These are phyloP conservation scores for Fragariocoptes setiger DNA, from an alignment of 1,140 invertebrate species.

Conservation along the genomic window DNA sequence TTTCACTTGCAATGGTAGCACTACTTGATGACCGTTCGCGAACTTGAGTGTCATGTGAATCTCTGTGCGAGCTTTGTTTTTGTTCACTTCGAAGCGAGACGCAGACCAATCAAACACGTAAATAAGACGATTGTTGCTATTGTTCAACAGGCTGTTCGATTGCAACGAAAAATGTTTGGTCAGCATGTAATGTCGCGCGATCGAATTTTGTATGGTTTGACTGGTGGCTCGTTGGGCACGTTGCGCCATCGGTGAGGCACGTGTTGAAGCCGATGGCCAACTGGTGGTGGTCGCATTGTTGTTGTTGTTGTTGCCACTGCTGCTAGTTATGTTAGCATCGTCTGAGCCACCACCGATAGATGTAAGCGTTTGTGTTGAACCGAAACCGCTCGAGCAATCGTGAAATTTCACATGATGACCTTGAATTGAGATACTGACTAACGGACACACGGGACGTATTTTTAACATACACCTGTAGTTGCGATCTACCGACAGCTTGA, in stretches of 20 bases:
- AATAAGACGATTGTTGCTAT: constrained; percentile 11
- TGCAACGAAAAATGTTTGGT: neutral
- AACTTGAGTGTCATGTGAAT: constrained; percentile 12
- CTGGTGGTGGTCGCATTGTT: neutral
- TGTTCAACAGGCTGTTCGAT: neutral
- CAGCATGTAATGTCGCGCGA: neutral
- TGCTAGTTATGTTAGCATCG: neutral
- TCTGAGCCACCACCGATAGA: neutral
- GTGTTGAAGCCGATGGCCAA: neutral
- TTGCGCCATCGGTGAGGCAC: constrained; percentile 2
- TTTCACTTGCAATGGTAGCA: constrained; percentile 23
- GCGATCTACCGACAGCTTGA: constrained; percentile 11
- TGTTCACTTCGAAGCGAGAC: constrained; percentile 4
- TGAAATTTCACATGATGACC: neutral
- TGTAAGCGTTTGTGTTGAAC: neutral
- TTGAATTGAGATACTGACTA: constrained; percentile 4
- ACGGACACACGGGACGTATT: constrained; percentile 6
- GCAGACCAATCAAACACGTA: constrained; percentile 18
- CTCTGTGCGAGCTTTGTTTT: constrained; percentile 7
- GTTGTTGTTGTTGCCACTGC: neutral
- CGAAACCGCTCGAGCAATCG: neutral
- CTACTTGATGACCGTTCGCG: constrained; percentile 19
- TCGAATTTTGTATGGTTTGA: neutral
- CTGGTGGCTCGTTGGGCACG: neutral
- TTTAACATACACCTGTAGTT: constrained; percentile 9